Conservation (phyloP, 2,797 vertebrate genomes). For the Tachyglossus aculeatus region DNA sequence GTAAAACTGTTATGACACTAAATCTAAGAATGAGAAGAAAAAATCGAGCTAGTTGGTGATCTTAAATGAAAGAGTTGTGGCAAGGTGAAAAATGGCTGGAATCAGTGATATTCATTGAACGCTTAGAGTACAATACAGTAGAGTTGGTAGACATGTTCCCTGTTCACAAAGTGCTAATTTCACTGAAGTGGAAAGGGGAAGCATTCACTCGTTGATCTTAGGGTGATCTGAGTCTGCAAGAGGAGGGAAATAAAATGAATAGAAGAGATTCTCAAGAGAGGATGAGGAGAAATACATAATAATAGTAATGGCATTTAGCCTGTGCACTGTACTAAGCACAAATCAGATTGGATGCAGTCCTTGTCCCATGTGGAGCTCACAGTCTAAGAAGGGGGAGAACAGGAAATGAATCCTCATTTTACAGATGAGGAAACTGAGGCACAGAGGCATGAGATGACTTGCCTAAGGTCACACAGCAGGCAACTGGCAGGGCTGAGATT, state of each 20-base stretch:
- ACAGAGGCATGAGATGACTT: too few species aligned
- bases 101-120: neutral
- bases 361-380: neutral
- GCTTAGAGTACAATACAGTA: neutral
- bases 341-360: neutral
- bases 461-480: too few species aligned
- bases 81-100: neutral
- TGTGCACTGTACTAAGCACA: neutral
- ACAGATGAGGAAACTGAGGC: too few species aligned
- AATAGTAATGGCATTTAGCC: neutral
- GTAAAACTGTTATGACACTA: too few species aligned
- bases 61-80: neutral
- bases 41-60: too few species aligned
- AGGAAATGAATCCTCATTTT: neutral
- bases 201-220: neutral
- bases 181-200: neutral
- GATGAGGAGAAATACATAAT: neutral
- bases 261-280: neutral
- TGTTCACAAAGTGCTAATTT: neutral
- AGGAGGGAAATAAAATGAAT: neutral
- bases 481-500: too few species aligned
- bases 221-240: neutral
- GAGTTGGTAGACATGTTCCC: neutral
- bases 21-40: too few species aligned
- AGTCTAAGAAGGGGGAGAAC: neutral